Evolutionary conservation across 2,113 vertebrate species (phyloP).

Genomic region (Chaetorhynchus papuensis): DNA sequence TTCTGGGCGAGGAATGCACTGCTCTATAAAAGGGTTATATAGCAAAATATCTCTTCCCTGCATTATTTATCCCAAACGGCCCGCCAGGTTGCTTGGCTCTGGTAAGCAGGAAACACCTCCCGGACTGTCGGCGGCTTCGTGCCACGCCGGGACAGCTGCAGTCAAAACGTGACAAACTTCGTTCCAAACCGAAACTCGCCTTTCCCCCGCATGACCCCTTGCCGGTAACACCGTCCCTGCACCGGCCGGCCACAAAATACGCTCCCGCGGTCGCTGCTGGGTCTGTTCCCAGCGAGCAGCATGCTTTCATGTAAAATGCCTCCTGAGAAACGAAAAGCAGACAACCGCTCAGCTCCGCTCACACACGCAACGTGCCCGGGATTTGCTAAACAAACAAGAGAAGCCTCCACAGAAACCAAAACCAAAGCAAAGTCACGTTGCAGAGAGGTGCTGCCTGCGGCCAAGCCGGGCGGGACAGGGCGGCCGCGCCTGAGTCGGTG

Average conservation of each 20-base stretch:
- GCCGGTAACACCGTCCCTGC: background rate
- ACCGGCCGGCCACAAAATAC: background rate
- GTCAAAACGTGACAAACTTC: background rate
- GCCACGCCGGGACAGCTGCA: background rate
- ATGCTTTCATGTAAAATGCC: fast-evolving
- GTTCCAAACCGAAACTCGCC: background rate
- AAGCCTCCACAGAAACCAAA: background rate
- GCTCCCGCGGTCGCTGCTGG: background rate
- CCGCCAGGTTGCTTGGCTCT: background rate
- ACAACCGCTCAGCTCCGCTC: background rate
- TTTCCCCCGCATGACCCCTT: background rate
- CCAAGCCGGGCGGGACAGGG: background rate
- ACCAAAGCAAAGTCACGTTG: background rate
- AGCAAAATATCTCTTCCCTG: background rate
- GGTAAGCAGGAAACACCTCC: background rate
- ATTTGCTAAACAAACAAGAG: background rate
- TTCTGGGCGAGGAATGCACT: background rate
- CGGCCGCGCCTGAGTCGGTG: background rate
- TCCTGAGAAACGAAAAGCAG: background rate
- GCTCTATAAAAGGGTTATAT: background rate
- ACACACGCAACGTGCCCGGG: background rate
- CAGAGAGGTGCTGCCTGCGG: background rate
- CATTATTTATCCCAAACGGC: background rate
- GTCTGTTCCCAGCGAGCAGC: background rate
- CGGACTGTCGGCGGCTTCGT: background rate